Conservation (phyloP, 2,888 invertebrate genomes). For the Lepidocyrtinus sp. region DNA sequence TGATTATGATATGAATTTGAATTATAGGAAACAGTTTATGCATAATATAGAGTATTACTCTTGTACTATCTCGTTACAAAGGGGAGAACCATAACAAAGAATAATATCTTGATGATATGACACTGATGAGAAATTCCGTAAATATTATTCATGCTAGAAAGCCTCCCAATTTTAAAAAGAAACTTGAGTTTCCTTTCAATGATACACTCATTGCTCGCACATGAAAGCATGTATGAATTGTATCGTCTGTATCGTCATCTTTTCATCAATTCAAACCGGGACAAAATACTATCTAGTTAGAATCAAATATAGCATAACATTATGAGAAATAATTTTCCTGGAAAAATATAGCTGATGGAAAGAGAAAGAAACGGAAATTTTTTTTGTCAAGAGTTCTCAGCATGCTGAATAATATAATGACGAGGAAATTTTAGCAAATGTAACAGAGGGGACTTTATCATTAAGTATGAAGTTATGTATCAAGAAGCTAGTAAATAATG, state of each 20-base stretch:
- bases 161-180: background rate
- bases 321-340: background rate
- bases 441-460: background rate
- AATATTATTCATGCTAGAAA: slow-evolving; percentile 38
- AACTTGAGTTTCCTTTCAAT: background rate
- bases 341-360: slow-evolving; percentile 27
- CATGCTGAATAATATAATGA: background rate
- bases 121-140: slow-evolving; percentile 18
- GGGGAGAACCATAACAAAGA: background rate
- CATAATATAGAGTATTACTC: background rate
- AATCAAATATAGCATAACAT: background rate
- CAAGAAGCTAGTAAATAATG: too few species aligned
- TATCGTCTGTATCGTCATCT: background rate
- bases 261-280: background rate
- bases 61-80: background rate
- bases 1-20: too few species aligned
- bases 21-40: background rate
- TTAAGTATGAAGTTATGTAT: too few species aligned
- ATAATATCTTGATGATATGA: background rate
- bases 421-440: background rate
- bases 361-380: slow-evolving; percentile 22
- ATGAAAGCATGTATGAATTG: too few species aligned
- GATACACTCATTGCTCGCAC: background rate
- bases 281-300: background rate
- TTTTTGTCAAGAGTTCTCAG: slow-evolving; percentile 38